These are phyloP conservation scores for Agrotis puta DNA, from an alignment of 2,888 invertebrate genomes.

Conservation along the genomic window DNA sequence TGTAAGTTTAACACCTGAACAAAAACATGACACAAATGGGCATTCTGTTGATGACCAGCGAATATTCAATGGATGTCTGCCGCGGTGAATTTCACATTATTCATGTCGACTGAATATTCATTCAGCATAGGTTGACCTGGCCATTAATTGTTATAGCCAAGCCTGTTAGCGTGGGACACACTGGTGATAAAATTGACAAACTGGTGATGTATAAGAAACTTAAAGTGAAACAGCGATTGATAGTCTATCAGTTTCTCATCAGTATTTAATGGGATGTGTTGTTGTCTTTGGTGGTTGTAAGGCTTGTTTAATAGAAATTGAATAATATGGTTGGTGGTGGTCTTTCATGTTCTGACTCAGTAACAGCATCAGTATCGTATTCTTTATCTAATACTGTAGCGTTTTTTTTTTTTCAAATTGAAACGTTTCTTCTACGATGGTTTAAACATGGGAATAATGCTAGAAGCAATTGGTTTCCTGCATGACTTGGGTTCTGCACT, in stretches of 20 bases:
- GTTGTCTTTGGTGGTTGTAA: no score
- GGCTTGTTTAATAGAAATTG: no score
- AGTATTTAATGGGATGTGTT: background rate
- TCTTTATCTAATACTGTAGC: background rate
- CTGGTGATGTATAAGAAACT: background rate
- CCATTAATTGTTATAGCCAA: constrained; percentile 87
- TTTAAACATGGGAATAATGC: no score
- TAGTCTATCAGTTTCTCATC: background rate
- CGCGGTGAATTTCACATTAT: constrained; percentile 85
- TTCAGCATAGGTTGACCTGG: constrained; percentile 82
- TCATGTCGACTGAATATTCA: constrained; percentile 88
- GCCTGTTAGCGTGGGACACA: constrained; percentile 71
- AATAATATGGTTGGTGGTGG: no score
- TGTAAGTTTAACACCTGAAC: constrained; percentile 78
- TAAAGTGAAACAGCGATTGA: background rate
- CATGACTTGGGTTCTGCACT: no score
- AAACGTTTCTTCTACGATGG: no score
- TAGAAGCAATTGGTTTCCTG: no score
- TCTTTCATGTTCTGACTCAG: no score
- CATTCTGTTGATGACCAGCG: constrained; percentile 76
- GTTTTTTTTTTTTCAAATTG: no score
- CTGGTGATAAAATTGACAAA: constrained; percentile 69
- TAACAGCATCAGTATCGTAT: background rate
- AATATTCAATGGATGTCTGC: constrained; percentile 81
- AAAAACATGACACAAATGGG: constrained; percentile 67